Evolutionary conservation across 2,797 vertebrate genomes (phyloP), one percentile per base, ranked within the genome.

Genomic region (Distichodus sexfasciatus): DNA sequence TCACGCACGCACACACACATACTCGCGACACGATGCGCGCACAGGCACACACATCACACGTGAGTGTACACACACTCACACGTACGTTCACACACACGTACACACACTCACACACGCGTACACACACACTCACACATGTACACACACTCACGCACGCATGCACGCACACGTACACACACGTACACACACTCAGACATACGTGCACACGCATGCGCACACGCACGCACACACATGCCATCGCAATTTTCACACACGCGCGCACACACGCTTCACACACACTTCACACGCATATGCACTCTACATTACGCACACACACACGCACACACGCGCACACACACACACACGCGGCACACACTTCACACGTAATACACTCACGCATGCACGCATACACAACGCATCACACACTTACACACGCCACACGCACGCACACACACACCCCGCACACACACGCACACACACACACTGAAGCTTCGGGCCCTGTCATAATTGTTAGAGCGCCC

Each of bases 21-120:
- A n/a, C n/a, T n/a, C n/a, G n/a, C n/a, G n/a, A n/a, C n/a, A n/a
- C n/a, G n/a, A n/a, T n/a, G n/a, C n/a, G n/a, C n/a, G n/a, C n/a
- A n/a, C n/a, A n/a, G n/a, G n/a, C n/a, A n/a, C n/a, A n/a, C n/a
- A n/a, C n/a, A n/a, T n/a, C n/a, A n/a, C n/a, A n/a, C n/a, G n/a
- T n/a, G n/a, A n/a, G n/a, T n/a, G n/a, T n/a, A n/a, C n/a, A n/a
- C n/a, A n/a, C n/a, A n/a, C n/a, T n/a, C n/a, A n/a, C n/a, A n/a
- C n/a, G n/a, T 51, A 67, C 24, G 41, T 55, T 19, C 24, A 69
- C 51, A 50, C 35, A 3, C 10, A 65, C 35, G 62, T 17, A 35
- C 59, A 67, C 24, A 35, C n/a, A 23, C 35, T 64, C 66, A 63
- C 67, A 67, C 62, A 55, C 40, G 57, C 50, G 47, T n/a, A n/a